Base-by-base conservation (phyloP, 2,888 invertebrate genomes). In the Phyllotreta cruciferae region DNA sequence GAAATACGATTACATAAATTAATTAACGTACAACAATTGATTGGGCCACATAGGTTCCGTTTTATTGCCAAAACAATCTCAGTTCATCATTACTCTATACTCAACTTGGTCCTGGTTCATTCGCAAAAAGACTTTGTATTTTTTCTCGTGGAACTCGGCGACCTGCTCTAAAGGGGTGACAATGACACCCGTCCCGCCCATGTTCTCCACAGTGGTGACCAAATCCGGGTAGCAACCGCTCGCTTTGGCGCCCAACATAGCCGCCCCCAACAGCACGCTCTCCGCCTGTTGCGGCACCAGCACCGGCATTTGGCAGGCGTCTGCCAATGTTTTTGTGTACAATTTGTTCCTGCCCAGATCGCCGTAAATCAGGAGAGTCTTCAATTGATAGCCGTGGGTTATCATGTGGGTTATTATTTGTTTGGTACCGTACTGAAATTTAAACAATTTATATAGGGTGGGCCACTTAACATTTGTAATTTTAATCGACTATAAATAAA, bases 241-340 rank as follows among this genome's bases (percentile, higher is more conserved):
- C 8, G 95, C 95, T 75, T 89, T 89, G 1, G 95, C 93, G 6
- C 91, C 96, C 55, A 96, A 82, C 74, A 96, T 92, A 6, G 96
- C 94, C 4, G 95, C 86, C 0, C 97, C 97, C n/a, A 96, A 83
- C 44, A 97, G 82, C 35, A 97, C 96, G 7, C 94, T 92, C 79
- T 96, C 95, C 57, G 86, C 83, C 78, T 92, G 91, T 41, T 87
- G 79, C 0, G 96, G 96, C 69, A 90, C 86, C 7, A 96, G 81
- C 6, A 94, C 88, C 0, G 94, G 93, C 49, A 94, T 79, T 73
- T 89, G 88, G 38, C 92, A 87, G 7, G 91, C 89, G 80, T 97
- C 94, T 0, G 97, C 92, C 82, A 95, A 94, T 57, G 88, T 91
- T 82, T 94, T 90, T 3, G 94, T 86, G 77, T 94, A 97, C 0